A percentile compares a stretch with the other conserved stretches of the same genome.
phyloP scores from a whole-genome alignment of 1,140 invertebrate species.

The Paraescarpia echinospica region DNA sequence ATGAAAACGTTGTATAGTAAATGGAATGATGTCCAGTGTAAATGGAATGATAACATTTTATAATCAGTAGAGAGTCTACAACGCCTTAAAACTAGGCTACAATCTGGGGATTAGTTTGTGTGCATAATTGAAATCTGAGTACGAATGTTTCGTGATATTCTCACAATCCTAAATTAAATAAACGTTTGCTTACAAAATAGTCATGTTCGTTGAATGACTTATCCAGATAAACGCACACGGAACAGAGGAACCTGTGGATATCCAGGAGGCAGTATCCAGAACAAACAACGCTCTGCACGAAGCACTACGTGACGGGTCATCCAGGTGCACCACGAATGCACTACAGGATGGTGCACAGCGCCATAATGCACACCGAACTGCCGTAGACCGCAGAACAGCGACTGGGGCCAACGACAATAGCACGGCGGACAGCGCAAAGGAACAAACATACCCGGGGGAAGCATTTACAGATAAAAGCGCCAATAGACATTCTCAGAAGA shows the following conservation, averaged over 20 bases:
- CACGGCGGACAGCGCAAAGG: neutral
- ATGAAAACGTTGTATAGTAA: neutral
- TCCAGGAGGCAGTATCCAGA: neutral
- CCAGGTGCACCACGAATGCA: neutral
- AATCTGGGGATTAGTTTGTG: neutral
- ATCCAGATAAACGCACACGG: neutral
- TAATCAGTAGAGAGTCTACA: neutral
- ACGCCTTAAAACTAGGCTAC: neutral
- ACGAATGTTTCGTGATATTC: neutral
- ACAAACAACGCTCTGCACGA: neutral
- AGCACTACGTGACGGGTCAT: neutral
- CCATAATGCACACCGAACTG: neutral
- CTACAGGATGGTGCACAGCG: neutral
- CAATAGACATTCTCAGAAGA: neutral
- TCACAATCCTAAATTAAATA: neutral
- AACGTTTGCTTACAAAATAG: neutral
- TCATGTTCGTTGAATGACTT: neutral
- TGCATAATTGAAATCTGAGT: neutral
- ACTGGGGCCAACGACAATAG: neutral
- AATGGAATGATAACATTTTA: neutral
- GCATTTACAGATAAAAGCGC: neutral
- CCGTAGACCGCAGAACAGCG: neutral
- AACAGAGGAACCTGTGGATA: neutral
- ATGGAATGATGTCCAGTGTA: neutral
- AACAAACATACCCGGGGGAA: neutral